Evolutionary conservation across 2,797 vertebrate species (phyloP), one percentile per base, ranked within the genome.

Genomic region (Mustela erminea): DNA sequence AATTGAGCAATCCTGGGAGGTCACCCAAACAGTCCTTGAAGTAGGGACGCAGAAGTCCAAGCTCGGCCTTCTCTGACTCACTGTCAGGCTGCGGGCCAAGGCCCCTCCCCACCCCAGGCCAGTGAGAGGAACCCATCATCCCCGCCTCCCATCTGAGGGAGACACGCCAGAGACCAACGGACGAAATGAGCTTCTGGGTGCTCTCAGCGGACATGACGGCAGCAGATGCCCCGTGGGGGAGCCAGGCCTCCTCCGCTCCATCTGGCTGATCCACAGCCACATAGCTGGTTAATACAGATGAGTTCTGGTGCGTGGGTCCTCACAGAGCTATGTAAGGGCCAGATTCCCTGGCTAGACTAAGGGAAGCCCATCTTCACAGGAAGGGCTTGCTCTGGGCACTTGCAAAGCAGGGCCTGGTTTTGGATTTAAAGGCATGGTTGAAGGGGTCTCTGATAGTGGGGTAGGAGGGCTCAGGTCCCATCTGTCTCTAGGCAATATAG

Each of bases 1-100:
- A 38, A 32, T 0, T 21, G 15, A 60, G 56, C 2, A 0, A 0
- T 35, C 77, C 46, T 49, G 35, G 23, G 27, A 80, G 23, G 78
- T 58, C 90, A 46, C 43, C 23, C 13, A 2, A 2, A 13, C 54
- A 43, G 43, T 41, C 49, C 62, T 52, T 35, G 77, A 29, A 75
- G 54, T 0, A 1, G 13, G 14, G 10, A 66, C 66, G 64, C 32
- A 5, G 66, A 88, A n/a, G 49, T 27, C 52, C 46, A 35, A 2
- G 4, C 46, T 13, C 5, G 0, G 54, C 2, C n/a, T n/a, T 49
- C 83, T 84, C 78, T 68, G 90, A 91, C 88, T 87, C 35, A 29
- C 43, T 0, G 0, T 29, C 81, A 32, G 60, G 74, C 95, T 58
- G 18, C 0, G 0, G 56, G 84, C 90, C 96, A 95, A 91, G 52